phyloP scores from a whole-genome alignment of 1,140 invertebrate species.

The Trichonephila inaurata region DNA sequence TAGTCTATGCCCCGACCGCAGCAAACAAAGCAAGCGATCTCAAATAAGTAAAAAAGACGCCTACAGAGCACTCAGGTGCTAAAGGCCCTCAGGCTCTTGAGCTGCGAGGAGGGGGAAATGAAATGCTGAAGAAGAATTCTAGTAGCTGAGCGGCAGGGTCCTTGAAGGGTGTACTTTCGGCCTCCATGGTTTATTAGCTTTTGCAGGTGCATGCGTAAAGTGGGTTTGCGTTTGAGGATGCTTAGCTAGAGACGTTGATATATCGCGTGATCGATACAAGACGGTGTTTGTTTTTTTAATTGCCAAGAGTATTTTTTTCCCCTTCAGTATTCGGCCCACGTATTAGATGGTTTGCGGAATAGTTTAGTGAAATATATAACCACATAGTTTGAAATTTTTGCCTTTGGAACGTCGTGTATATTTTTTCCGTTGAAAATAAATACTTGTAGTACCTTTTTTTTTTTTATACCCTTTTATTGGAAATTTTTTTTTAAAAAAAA shows the following conservation, averaged over 20 bases:
- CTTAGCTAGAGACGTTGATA: slow-evolving; percentile 30
- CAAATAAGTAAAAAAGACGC: slow-evolving; percentile 13
- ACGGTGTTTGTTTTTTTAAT: not conserved
- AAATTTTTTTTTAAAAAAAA: no score
- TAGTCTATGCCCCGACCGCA: not conserved
- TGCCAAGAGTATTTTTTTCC: no score
- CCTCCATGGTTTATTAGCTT: slow-evolving; percentile 52
- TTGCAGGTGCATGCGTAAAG: slow-evolving; percentile 45
- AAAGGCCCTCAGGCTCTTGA: not conserved
- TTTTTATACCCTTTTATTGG: no score
- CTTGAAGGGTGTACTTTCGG: slow-evolving; percentile 81
- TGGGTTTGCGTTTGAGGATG: slow-evolving; percentile 31
- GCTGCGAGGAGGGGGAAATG: not conserved
- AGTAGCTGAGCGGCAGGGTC: slow-evolving; percentile 79
- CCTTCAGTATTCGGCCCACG: not conserved
- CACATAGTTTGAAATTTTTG: no score
- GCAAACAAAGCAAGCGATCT: slow-evolving; percentile 5
- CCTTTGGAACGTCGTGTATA: no score
- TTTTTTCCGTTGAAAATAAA: no score
- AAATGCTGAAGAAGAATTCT: not conserved
- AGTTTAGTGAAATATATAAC: no score
- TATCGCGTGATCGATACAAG: not conserved
- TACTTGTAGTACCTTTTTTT: no score
- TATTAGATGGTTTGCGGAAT: not conserved
- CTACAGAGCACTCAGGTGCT: slow-evolving; percentile 29